Percentiles rank a stretch among this genome's conserved stretches.
phyloP scores from a whole-genome alignment of 1,140 invertebrate genomes.

The Branchinecta lynchi region DNA sequence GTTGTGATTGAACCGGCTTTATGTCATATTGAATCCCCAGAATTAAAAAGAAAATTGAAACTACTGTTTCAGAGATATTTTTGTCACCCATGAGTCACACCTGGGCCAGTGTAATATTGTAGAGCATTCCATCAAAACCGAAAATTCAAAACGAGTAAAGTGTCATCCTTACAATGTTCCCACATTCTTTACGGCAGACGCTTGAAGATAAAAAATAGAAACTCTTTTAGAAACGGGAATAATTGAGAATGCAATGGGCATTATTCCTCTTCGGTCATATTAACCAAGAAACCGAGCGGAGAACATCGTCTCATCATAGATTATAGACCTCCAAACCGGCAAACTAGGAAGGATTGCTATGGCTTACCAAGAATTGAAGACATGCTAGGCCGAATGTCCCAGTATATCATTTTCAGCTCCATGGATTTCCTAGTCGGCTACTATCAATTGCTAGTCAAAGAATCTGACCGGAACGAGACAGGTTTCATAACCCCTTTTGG shows the following conservation, averaged over 20 bases:
- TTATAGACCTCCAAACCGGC: neutral
- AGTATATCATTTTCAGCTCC: neutral
- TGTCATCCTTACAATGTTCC: neutral
- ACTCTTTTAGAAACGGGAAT: neutral
- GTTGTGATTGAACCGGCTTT: no score
- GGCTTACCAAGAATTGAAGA: neutral
- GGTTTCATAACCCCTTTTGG: neutral
- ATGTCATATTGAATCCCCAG: no score
- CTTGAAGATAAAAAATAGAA: neutral
- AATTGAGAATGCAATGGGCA: neutral
- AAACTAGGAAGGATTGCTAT: neutral
- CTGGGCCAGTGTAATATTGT: neutral
- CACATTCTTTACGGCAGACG: neutral
- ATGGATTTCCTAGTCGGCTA: neutral
- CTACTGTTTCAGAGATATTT: neutral
- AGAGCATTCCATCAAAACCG: neutral
- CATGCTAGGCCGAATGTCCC: neutral
- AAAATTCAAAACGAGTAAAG: neutral
- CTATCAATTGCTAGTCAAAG: slow-evolving; percentile 1
- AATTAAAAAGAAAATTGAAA: no score
- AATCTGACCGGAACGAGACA: neutral
- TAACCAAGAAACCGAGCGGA: neutral
- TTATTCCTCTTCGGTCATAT: neutral
- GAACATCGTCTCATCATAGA: neutral
- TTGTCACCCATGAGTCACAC: neutral